phyloP scores from a whole-genome alignment of 2,113 vertebrate species.

The Conger conger region DNA sequence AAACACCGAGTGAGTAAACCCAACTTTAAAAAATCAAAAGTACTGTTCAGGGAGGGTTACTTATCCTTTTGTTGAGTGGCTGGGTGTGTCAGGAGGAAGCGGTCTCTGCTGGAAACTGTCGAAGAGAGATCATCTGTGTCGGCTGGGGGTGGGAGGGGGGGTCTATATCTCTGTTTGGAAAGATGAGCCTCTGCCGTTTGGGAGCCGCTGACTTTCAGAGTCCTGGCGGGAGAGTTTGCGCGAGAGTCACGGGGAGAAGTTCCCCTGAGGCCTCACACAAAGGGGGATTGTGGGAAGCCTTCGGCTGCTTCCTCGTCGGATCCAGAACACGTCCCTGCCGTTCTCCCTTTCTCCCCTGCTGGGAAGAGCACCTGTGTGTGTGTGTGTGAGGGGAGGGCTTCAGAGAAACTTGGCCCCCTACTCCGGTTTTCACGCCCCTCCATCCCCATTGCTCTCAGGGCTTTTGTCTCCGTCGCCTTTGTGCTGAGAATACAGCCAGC shows the following conservation, averaged over 20 bases:
- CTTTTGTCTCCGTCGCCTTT: slow-evolving; percentile 22
- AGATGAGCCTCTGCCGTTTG: background rate
- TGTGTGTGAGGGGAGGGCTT: background rate
- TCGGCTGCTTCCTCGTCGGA: background rate
- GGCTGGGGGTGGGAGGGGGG: background rate
- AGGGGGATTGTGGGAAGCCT: slow-evolving; percentile 12
- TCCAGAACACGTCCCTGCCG: background rate
- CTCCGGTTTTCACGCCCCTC: too few species aligned
- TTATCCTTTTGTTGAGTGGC: background rate
- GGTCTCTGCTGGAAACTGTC: slow-evolving; percentile 18
- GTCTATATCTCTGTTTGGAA: background rate
- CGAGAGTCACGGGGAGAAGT: background rate
- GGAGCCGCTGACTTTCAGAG: background rate
- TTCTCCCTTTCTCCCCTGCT: background rate
- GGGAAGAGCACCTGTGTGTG: background rate
- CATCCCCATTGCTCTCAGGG: background rate
- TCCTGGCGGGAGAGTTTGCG: background rate
- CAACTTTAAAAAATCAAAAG: too few species aligned
- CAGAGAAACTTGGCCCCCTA: too few species aligned
- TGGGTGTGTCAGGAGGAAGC: slow-evolving; percentile 22
- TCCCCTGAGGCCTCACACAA: background rate
- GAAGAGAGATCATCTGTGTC: background rate
- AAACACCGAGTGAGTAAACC: too few species aligned
- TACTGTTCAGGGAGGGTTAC: background rate
- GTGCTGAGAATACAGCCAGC: background rate